phyloP scores from a whole-genome alignment of 1,140 invertebrate species.

The Gryon sp. region DNA sequence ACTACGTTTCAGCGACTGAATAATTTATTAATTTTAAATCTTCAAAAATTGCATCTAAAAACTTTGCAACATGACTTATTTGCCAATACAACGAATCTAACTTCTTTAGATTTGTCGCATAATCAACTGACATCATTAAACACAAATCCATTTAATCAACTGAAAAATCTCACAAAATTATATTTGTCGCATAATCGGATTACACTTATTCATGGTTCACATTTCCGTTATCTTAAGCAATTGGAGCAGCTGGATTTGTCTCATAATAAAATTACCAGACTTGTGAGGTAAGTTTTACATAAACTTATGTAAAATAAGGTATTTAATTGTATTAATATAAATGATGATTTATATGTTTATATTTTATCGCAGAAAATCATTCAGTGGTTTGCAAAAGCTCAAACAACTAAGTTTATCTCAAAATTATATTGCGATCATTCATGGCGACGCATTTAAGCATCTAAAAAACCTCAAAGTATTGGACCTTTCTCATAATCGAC shows the following conservation, averaged over 20 bases:
- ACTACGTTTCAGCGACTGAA: not conserved
- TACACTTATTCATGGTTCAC: not conserved
- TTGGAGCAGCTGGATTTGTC: not conserved
- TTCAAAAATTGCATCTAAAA: not conserved
- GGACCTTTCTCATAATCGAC: slow-evolving; percentile 9
- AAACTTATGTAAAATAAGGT: no score
- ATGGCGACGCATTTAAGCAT: not conserved
- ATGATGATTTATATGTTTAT: not conserved
- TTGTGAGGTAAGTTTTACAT: slow-evolving; percentile 3
- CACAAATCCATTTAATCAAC: not conserved
- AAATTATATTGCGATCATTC: slow-evolving; percentile 1
- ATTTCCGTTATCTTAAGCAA: not conserved
- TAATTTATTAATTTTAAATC: not conserved
- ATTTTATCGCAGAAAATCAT: slow-evolving; percentile 5
- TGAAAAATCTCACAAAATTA: not conserved
- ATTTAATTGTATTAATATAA: not conserved
- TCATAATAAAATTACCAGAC: not conserved
- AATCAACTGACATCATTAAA: not conserved
- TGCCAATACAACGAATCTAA: not conserved
- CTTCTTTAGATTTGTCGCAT: not conserved
- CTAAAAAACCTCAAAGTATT: not conserved
- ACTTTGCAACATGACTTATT: not conserved
- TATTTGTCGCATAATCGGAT: not conserved
- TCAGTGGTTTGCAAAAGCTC: not conserved
- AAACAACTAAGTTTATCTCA: slow-evolving; percentile 2